A percentile compares a stretch with the other conserved stretches of the same genome.
These are phyloP conservation scores for Malurus splendens DNA, from an alignment of 2,797 vertebrate species.

Conservation along the genomic window DNA sequence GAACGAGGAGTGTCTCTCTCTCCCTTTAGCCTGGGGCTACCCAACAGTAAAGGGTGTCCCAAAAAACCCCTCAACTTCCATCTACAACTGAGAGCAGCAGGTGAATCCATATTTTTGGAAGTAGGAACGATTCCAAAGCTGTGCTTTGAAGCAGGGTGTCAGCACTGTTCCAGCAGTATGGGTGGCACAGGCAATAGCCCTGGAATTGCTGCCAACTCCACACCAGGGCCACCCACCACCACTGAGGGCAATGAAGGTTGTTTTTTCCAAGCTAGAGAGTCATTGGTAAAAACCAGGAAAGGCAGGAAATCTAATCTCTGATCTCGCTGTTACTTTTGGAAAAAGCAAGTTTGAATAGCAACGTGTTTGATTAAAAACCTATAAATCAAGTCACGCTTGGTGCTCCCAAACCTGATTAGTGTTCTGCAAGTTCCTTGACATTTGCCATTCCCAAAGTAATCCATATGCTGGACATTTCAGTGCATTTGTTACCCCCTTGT, in stretches of 20 bases:
- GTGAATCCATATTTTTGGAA: background rate
- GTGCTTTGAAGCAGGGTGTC: background rate
- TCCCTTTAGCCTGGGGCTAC: background rate
- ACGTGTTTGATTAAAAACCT: background rate
- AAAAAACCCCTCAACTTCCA: background rate
- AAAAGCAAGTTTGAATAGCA: background rate
- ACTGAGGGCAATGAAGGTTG: background rate
- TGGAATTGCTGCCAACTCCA: background rate
- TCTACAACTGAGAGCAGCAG: background rate
- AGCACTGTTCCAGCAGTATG: background rate
- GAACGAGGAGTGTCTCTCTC: fast-evolving
- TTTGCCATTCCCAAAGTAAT: background rate
- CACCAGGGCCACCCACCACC: background rate
- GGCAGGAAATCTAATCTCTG: background rate
- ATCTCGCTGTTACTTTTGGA: background rate
- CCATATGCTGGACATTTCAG: background rate
- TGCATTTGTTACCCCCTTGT: background rate
- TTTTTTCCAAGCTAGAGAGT: background rate
- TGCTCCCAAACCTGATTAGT: background rate
- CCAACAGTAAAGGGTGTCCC: fast-evolving
- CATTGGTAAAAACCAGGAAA: background rate
- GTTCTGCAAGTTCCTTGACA: background rate
- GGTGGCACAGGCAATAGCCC: background rate
- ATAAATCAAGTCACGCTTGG: fast-evolving
- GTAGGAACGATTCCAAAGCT: background rate